These are phyloP conservation scores for Trichogramma pretiosum DNA, from an alignment of 1,140 invertebrate species.

Conservation along the genomic window DNA sequence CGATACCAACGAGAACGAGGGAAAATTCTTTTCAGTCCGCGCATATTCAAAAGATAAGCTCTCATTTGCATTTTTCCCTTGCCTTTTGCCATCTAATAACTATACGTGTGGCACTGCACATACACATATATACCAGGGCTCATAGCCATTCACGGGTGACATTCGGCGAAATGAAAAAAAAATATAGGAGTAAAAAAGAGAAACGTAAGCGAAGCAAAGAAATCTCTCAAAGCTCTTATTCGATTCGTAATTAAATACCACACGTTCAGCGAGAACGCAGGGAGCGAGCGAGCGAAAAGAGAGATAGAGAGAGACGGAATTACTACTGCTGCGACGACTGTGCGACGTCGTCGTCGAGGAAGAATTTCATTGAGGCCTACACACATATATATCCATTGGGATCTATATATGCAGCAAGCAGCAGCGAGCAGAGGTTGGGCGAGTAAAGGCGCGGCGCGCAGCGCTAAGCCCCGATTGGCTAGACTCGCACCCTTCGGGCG, in stretches of 20 bases:
- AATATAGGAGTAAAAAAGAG: neutral
- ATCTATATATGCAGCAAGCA: slow-evolving; percentile 13
- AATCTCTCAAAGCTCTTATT: neutral
- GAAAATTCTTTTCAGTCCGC: no score
- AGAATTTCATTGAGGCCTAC: no score
- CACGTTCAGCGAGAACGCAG: neutral
- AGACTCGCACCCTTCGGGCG: slow-evolving; percentile 37
- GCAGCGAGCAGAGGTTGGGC: slow-evolving; percentile 23
- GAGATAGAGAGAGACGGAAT: slow-evolving; percentile 4
- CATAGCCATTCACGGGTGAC: no score
- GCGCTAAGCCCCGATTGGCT: slow-evolving; percentile 37
- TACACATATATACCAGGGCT: no score
- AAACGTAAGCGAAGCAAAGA: neutral
- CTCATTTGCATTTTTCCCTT: neutral
- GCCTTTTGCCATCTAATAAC: no score
- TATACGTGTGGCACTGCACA: no score
- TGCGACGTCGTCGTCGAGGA: slow-evolving; percentile 9
- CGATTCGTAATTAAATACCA: slow-evolving; percentile 9
- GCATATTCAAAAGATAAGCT: no score
- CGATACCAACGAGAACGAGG: no score
- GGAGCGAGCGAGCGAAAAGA: neutral
- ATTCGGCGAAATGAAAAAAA: neutral
- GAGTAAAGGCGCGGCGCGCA: slow-evolving; percentile 35
- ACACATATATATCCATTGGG: no score
- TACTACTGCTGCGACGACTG: slow-evolving; percentile 1